Base-by-base conservation (phyloP, 2,888 invertebrate genomes). In the Caenorhabditis japonica region DNA sequence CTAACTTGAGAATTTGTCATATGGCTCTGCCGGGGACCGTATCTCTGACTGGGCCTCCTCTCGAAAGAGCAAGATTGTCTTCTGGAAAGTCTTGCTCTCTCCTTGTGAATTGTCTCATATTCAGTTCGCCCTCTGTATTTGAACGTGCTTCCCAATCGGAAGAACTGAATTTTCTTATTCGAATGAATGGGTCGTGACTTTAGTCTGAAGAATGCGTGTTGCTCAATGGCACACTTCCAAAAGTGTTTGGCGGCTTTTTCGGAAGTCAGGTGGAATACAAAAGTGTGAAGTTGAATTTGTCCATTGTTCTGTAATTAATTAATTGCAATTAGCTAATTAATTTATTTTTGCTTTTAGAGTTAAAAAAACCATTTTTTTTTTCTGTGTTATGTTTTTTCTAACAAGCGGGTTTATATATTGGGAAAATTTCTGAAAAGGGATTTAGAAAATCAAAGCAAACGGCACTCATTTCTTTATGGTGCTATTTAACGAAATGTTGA, bases 141-240 rank as follows among this genome's bases (percentile, higher is more conserved):
- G 89, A 99, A 99, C 61, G 97, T 91, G 13, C 97, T 97, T 58
- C 97, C 97, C 94, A 99, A 95, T 75, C 99, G 91, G 90, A 99
- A 95, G 90, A 99, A 97, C 51, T 84, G 85, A 13, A 73, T 60
- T 23, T 69, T 74, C 34, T 71, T 46, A 36, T 49, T 62, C 30
- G 62, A 46, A 19, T 64, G 72, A 41, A 70, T 44, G 27, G 75
- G 75, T 10, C 69, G 46, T 4, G 60, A 60, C 58, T 83, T 85
- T 34, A 99, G 91, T 76, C 99, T 92, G 91, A 97, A 99, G 91
- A 99, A 99, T 1, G 97, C 94, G 90, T 99, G 99, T 90, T 99
- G 96, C 89, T 99, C 99, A 0, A 99, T 94, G 25, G 97, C 97
- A 91, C 99, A 99, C 89, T 99, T 99, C 99, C 99, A 99, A 78